Percentiles rank a stretch among this genome's conserved stretches.
phyloP scores from a whole-genome alignment of 2,888 invertebrate genomes.

The Agrotis puta region DNA sequence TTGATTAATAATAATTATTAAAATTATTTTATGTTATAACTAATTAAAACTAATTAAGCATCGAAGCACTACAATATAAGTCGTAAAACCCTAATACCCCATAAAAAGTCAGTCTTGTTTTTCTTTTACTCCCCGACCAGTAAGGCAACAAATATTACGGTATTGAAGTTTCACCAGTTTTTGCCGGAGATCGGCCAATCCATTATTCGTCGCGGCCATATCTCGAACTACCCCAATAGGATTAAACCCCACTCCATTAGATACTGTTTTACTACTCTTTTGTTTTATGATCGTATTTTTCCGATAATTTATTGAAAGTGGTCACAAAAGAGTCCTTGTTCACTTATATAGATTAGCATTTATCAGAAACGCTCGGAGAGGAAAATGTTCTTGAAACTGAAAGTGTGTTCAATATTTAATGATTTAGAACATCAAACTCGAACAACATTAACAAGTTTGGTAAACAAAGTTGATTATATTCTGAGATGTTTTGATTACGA shows the following conservation, averaged over 20 bases:
- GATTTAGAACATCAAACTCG: slow-evolving; percentile 38
- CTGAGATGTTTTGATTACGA: slow-evolving; percentile 44
- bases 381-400: slow-evolving; percentile 40
- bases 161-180: slow-evolving; percentile 76
- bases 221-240: slow-evolving; percentile 81
- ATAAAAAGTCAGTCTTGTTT: slow-evolving; percentile 55
- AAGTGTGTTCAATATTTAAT: slow-evolving; percentile 51
- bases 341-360: slow-evolving; percentile 68
- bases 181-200: slow-evolving; percentile 79
- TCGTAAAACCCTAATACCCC: slow-evolving; percentile 51
- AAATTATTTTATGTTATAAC: slow-evolving; percentile 20
- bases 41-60: slow-evolving; percentile 32
- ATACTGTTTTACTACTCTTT: slow-evolving; percentile 85
- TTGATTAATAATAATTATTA: too few species aligned
- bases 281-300: slow-evolving; percentile 85
- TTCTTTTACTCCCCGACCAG: slow-evolving; percentile 58
- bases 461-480: slow-evolving; percentile 48
- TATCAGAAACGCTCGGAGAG: slow-evolving; percentile 42
- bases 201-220: slow-evolving; percentile 83
- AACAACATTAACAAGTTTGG: slow-evolving; percentile 37
- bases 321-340: slow-evolving; percentile 73
- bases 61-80: slow-evolving; percentile 39
- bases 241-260: slow-evolving; percentile 83
- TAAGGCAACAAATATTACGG: slow-evolving; percentile 66
- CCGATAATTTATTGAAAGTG: slow-evolving; percentile 85